Evolutionary conservation across 2,797 vertebrate genomes (phyloP), one percentile per base, ranked within the genome.

Genomic region (Coracias cyanogaster): DNA sequence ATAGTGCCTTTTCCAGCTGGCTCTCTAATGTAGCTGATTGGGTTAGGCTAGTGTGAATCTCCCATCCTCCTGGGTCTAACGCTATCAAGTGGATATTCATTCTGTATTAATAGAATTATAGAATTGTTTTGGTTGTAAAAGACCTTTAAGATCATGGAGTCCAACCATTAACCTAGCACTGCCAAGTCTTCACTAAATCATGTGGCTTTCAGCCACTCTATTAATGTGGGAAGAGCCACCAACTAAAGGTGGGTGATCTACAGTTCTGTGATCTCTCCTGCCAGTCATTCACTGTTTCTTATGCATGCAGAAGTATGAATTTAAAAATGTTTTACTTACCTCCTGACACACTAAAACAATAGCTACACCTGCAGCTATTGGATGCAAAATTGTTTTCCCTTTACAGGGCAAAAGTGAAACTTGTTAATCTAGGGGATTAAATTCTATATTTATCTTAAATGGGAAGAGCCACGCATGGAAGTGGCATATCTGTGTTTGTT

Each of bases 251-350:
- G 33, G 62, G 31, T 26, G 41, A 25, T 90, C 49, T 39, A 41
- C 15, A 7, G 37, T 31, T 60, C 43, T 17, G n/a, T 29, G 25
- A 18, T 28, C 54, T 74, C 55, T 41, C 65, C 21, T 74, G 22
- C 45, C 39, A 48, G 2, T 26, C 12, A 33, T n/a, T 39, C 25
- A 17, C 45, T 43, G 39, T 15, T 60, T 74, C 48, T 78, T 62
- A 82, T 0, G 0, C 0, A 0, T n/a, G n/a, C 26, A 69, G 61
- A 67, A 67, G 57, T 25, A 57, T 3, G 22, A 67, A 61, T 25
- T 19, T 7, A 46, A 67, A 31, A 9, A 15, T 3, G 3, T 8
- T 39, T 43, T 39, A 33, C 29, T 54, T 76, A 45, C 33, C 15
- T 76, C n/a, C 41, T 41, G 26, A 31, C 21, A 9, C 5, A 8